These are phyloP conservation scores for Chrysolina americana DNA, from an alignment of 2,888 invertebrate genomes.

Conservation along the genomic window DNA sequence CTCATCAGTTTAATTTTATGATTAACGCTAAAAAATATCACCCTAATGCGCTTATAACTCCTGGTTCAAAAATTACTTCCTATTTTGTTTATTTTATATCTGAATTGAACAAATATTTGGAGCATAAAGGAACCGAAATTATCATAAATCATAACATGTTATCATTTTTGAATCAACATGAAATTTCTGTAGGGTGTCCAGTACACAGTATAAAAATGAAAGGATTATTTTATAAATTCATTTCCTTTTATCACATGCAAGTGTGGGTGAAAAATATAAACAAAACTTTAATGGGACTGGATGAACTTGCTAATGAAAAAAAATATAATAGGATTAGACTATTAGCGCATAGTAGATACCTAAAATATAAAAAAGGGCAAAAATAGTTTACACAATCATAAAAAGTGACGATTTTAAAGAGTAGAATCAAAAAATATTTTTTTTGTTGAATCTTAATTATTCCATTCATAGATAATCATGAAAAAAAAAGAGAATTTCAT, in stretches of 20 bases:
- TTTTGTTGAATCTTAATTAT: no score
- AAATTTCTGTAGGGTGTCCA: conserved; percentile 12
- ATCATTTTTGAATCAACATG: conserved; percentile 16
- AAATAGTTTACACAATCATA: no score
- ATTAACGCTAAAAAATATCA: conserved; percentile 20
- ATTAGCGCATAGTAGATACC: background rate
- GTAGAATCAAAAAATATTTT: no score
- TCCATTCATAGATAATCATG: no score
- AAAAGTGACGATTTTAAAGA: no score
- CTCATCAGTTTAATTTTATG: conserved; percentile 17
- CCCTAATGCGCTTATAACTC: conserved; percentile 26
- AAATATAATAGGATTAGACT: conserved; percentile 20
- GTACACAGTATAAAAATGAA: background rate
- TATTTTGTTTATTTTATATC: conserved; percentile 23
- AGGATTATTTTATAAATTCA: conserved; percentile 4
- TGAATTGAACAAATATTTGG: conserved; percentile 28
- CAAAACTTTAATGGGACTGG: conserved; percentile 9
- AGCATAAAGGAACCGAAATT: conserved; percentile 6
- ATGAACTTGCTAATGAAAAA: conserved; percentile 5
- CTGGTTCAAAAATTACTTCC: conserved; percentile 16
- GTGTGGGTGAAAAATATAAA: conserved; percentile 16
- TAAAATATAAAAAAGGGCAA: conserved; percentile 19
- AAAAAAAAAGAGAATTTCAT: no score
- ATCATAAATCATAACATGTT: conserved; percentile 3
- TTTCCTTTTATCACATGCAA: conserved; percentile 12